These are phyloP conservation scores for Hylyphantes graminicola DNA, from an alignment of 1,140 invertebrate genomes.

Conservation along the genomic window DNA sequence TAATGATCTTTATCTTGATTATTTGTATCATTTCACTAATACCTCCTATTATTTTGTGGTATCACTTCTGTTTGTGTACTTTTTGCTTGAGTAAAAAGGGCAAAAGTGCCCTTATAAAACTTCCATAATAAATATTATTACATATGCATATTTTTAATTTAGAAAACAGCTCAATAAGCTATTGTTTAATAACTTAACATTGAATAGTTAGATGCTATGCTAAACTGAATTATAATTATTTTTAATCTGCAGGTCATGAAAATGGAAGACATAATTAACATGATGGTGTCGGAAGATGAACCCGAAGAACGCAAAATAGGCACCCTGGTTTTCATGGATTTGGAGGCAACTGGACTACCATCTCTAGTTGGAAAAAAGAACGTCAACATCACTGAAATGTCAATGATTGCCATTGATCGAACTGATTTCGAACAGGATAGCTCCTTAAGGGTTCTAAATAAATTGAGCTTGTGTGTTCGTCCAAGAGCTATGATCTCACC, in stretches of 20 bases:
- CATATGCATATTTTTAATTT: too few species aligned
- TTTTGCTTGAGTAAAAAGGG: too few species aligned
- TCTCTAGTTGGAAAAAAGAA: constrained; percentile 43
- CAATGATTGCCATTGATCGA: constrained; percentile 56
- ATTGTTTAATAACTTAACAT: too few species aligned
- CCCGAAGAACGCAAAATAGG: neutral
- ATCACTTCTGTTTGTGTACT: too few species aligned
- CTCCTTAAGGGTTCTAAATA: constrained; percentile 51
- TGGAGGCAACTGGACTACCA: constrained; percentile 61
- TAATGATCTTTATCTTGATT: too few species aligned
- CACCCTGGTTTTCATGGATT: constrained; percentile 61
- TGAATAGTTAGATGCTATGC: too few species aligned
- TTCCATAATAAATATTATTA: too few species aligned
- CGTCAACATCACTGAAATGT: constrained; percentile 61
- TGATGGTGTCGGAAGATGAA: constrained; percentile 21
- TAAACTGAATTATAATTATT: too few species aligned
- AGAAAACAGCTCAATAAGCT: too few species aligned
- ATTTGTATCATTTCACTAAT: too few species aligned
- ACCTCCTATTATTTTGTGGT: too few species aligned
- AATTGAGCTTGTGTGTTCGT: constrained; percentile 56
- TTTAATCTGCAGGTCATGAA: neutral
- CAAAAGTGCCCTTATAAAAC: too few species aligned
- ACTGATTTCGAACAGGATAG: constrained; percentile 47
- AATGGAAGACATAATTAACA: constrained; percentile 14
- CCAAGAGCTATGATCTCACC: constrained; percentile 38